Conservation (phyloP, 2,797 vertebrate genomes). For the Pampus argenteus region DNA sequence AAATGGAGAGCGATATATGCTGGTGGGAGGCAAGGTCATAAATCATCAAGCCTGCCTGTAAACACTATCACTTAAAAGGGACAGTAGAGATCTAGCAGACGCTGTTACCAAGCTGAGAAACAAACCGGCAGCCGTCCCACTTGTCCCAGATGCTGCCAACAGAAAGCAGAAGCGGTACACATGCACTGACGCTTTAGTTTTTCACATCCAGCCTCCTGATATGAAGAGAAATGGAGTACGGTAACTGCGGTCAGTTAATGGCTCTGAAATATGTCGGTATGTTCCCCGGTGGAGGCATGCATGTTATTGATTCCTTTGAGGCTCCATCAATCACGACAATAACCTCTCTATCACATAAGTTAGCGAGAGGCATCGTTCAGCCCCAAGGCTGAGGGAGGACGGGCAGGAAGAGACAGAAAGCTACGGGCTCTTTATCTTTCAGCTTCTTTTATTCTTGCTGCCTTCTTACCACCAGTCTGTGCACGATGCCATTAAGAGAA, state of each 20-base stretch:
- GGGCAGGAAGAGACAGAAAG: conserved; percentile 47
- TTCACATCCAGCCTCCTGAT: conserved; percentile 66
- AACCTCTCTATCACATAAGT: conserved; percentile 74
- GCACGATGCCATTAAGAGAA: conserved; percentile 32
- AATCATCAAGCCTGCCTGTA: conserved; percentile 70
- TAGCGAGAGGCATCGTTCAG: conserved; percentile 76
- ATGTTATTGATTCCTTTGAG: conserved; percentile 78
- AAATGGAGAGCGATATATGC: conserved; percentile 53
- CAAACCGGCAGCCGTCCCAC: conserved; percentile 5
- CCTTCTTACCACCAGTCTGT: conserved; percentile 21
- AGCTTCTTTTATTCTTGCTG: conserved; percentile 27
- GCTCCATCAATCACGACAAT: conserved; percentile 76
- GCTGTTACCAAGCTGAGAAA: conserved; percentile 63
- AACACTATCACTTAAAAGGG: conserved; percentile 66
- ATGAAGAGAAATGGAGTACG: conserved; percentile 69
- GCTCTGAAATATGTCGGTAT: conserved; percentile 80
- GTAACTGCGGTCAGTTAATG: conserved; percentile 77
- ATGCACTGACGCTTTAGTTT: conserved; percentile 52
- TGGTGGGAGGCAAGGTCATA: conserved; percentile 71
- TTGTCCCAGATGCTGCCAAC: conserved; percentile 24
- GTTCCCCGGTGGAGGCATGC: conserved; percentile 57
- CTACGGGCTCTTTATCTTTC: conserved; percentile 55
- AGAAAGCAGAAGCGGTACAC: not conserved
- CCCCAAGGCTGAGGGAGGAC: conserved; percentile 20
- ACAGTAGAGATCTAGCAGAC: conserved; percentile 45